Evolutionary conservation across 2,113 vertebrate genomes (phyloP), one percentile per base, ranked within the genome.

Genomic region (Pelecanus crispus): DNA sequence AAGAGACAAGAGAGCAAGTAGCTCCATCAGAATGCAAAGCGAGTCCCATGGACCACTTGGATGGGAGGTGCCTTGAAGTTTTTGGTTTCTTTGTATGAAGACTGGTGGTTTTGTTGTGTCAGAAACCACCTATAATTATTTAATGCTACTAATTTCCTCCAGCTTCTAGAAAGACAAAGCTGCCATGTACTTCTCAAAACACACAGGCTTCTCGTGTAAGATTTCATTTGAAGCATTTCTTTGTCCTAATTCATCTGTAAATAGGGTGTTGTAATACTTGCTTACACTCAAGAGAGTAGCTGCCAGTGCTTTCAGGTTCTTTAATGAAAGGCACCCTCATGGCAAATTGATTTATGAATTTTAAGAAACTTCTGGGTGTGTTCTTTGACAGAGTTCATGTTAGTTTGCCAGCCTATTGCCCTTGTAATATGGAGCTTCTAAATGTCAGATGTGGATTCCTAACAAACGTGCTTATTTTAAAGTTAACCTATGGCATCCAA

Each of bases 121-220:
- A 94, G 92, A 92, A 96, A 89, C 81, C 81, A 91, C 61, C 91
- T 91, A 7, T 89, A 94, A 95, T 96, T 95, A 95, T 75, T 95
- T 95, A 95, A 95, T 87, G 72, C 38, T 92, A 88, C 75, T 96
- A 92, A 97, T 97, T 96, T 96, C 94, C 96, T 96, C 12, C 74
- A 93, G 78, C 88, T 85, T 95, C 74, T 89, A 82, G 73, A 89
- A 95, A 85, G 81, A 65, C 83, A 91, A 67, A 86, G 49, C 36
- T 94, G 19, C 17, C 45, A 34, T 80, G n/a, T 82, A 72, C 58
- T 90, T 55, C 66, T 92, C 75, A 65, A 94, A 81, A 44, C n/a
- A 87, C 45, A 75, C 6, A 55, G 53, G 15, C 40, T 88, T 92
- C 86, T 96, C 0, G 5, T 92, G 92, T 82, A 80, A 66, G 81